Evolutionary conservation across 2,797 vertebrate genomes (phyloP), one percentile per base, ranked within the genome.

Genomic region (Mareca penelope): DNA sequence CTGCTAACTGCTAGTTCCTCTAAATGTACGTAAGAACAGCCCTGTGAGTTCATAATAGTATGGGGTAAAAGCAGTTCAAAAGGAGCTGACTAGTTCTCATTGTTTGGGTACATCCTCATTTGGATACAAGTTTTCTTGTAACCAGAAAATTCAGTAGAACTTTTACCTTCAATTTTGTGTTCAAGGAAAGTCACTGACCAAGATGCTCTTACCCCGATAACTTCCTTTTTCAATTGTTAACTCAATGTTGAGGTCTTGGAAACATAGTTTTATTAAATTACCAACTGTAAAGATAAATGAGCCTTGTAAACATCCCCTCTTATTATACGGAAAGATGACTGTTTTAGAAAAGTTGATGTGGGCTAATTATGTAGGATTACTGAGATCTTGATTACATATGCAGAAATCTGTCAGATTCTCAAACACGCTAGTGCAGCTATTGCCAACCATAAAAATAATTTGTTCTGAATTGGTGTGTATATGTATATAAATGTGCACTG

Each of bases 301-400:
- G 89, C 76, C 94, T 96, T 81, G 94, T 95, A 97, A 97, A 97
- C 85, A 60, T 60, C 96, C 96, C 81, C 87, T 96, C 96, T 95
- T 97, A 92, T 96, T 97, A 92, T 85, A 94, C 15, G 0, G 89
- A 95, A 94, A 95, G 89, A 96, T 83, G 78, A 68, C 90, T 97
- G 94, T 97, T 97, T 97, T 92, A 77, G 87, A 86, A 90, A 97
- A 97, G 94, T 94, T 96, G 95, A 96, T 95, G 94, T 96, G 89
- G 93, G 94, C 96, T 95, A 95, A 94, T 88, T 96, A 96, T 80
- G 95, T 96, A 91, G 96, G 96, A 93, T 97, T 97, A 95, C 88
- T 88, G 92, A 81, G 78, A 69, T 96, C 91, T 93, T 96, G 92
- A 95, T 97, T 97, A 88, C 87, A 78, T 85, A 95, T 93, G 80